A percentile compares a stretch with the other conserved stretches of the same genome.
phyloP scores from a whole-genome alignment of 92 coral and sea anemone genomes.

The Siderastrea radians region DNA sequence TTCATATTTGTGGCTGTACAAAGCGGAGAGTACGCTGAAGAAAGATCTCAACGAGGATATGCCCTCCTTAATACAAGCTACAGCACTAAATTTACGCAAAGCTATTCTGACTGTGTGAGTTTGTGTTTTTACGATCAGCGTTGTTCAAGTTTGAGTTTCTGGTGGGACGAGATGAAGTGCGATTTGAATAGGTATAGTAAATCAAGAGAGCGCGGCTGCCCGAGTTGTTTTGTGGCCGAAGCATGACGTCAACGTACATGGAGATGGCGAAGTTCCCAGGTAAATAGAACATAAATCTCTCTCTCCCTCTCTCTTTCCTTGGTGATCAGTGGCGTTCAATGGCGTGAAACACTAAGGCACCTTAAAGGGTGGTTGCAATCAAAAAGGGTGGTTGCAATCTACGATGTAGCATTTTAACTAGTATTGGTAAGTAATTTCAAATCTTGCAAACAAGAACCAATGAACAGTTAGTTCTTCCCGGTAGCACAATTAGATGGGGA shows the following conservation, averaged over 20 bases:
- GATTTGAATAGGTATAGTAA: conserved; percentile 46
- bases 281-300: background rate
- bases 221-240: conserved; percentile 3
- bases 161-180: conserved; percentile 33
- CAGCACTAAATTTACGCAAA: background rate
- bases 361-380: too few relatives aligned
- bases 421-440: too few relatives aligned
- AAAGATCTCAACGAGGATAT: conserved; percentile 4
- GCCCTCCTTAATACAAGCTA: conserved; percentile 23
- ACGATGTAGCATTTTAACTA: too few relatives aligned
- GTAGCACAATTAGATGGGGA: too few relatives aligned
- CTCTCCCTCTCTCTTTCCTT: too few relatives aligned
- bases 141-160: conserved; percentile 28
- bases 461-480: too few relatives aligned
- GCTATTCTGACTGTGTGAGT: conserved; percentile 9
- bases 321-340: too few relatives aligned
- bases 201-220: conserved; percentile 35
- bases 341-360: too few relatives aligned
- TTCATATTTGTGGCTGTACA: background rate
- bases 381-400: too few relatives aligned
- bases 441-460: too few relatives aligned
- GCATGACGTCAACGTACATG: conserved; percentile 25
- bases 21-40: conserved; percentile 1
- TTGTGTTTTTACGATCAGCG: background rate
- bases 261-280: conserved; percentile 28